Conservation (phyloP, 1,140 invertebrate genomes). For the Meteorus sp. region DNA sequence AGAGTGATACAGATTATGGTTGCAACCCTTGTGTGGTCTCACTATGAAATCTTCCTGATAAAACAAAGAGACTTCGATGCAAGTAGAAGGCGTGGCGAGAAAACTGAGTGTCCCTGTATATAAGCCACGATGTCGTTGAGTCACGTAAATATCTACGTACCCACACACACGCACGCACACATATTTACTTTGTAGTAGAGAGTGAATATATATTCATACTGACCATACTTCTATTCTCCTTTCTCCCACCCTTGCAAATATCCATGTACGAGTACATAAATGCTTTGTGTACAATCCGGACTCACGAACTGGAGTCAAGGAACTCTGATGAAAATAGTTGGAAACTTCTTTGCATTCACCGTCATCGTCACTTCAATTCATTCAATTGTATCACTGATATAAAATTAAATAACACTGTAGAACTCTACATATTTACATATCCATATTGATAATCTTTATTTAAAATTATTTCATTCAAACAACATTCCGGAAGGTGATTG, state of each 20-base stretch:
- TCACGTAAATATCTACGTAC: conserved; percentile 12
- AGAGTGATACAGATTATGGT: background rate
- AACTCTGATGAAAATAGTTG: conserved; percentile 19
- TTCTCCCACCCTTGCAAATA: too few species aligned
- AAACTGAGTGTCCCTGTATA: too few species aligned
- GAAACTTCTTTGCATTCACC: background rate
- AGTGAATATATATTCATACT: background rate
- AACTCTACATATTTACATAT: too few species aligned
- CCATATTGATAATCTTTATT: too few species aligned
- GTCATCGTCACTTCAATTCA: background rate
- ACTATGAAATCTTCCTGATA: background rate
- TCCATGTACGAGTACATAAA: background rate
- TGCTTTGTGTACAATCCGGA: background rate
- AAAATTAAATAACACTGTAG: background rate
- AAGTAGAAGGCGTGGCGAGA: conserved; percentile 27
- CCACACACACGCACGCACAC: background rate
- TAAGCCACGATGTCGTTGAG: conserved; percentile 16
- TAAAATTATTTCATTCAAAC: background rate
- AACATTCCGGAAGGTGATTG: background rate
- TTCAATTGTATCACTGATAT: background rate
- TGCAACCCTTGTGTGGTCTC: background rate
- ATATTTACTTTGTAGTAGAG: too few species aligned
- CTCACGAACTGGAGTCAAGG: conserved; percentile 8
- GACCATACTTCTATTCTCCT: too few species aligned
- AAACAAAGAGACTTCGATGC: conserved; percentile 32